Conservation (phyloP, 2,888 invertebrate species). For the Cephus pulcher region DNA sequence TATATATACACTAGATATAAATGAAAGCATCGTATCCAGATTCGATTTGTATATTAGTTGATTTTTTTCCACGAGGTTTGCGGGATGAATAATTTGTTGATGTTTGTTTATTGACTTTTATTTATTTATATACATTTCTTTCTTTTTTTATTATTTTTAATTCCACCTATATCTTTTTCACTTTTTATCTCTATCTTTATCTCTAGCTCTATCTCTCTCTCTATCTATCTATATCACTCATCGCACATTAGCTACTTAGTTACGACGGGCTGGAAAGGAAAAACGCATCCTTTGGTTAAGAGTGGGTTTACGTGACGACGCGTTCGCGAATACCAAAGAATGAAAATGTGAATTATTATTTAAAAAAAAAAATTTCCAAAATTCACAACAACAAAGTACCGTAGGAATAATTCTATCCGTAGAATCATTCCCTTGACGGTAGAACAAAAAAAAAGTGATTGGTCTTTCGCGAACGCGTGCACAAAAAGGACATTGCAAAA, state of each 20-base stretch:
- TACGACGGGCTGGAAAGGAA: slow-evolving; percentile 3
- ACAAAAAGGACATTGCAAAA: slow-evolving; percentile 41
- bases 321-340: not conserved
- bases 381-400: not conserved
- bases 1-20: slow-evolving; percentile 5
- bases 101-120: slow-evolving; percentile 4
- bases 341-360: not conserved
- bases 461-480: not conserved
- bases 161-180: slow-evolving; percentile 30
- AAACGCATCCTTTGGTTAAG: slow-evolving; percentile 2
- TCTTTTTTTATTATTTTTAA: slow-evolving; percentile 23
- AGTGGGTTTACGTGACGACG: not conserved
- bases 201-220: slow-evolving; percentile 24
- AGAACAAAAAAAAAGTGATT: not conserved
- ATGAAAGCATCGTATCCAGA: not conserved
- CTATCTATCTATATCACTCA: slow-evolving; percentile 4
- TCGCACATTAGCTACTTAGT: slow-evolving; percentile 2
- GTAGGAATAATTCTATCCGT: not conserved
- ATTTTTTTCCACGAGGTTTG: not conserved
- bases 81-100: not conserved
- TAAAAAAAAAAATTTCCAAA: not conserved
- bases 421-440: not conserved
- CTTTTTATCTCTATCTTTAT: slow-evolving; percentile 31
- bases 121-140: slow-evolving; percentile 6
- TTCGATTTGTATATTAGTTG: slow-evolving; percentile 3